Base-by-base conservation (phyloP, 2,888 invertebrate species). In the Cryptocephalus moraei region DNA sequence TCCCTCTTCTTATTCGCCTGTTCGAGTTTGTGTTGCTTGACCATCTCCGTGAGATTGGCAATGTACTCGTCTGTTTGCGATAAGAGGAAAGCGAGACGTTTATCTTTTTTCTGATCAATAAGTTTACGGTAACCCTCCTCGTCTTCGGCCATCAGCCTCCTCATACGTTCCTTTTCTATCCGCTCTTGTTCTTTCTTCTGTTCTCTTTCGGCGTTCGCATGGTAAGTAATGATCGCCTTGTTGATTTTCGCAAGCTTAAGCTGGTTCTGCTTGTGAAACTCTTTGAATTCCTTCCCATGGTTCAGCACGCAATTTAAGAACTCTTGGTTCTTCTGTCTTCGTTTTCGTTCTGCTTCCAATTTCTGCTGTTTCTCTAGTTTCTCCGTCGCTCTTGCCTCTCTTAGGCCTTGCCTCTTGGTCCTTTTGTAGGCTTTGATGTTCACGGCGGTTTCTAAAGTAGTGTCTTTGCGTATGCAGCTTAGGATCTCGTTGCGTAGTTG, bases 81-180 rank as follows among this genome's bases (percentile, higher is more conserved):
- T 43, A 99, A 77, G 45, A 99, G 78, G 81, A 96, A 97, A 43
- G 97, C 97, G 64, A 99, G 75, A 46, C 99, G 87, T 72, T 96
- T 95, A 75, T 99, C 99, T 80, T 99, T 99, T 82, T 99, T 99
- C 71, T 99, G 96, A 81, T 99, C 99, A 65, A 99, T 97, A 45
- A 99, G 82, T 70, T 97, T 97, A 56, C 99, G 81, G 75, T 99
- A 99, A 53, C 99, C 99, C 70, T 97, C 99, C 75, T 99, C 99
- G 73, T 99, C 99, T 71, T 99, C 99, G 33, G 96, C 94, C 97
- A 99, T 99, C 57, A 99, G 79, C 60, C 79, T 75, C 53, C 95
- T 80, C 94, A 99, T 95, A 80, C 99, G 91, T 71, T 97, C 96
- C 67, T 97, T 97, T 70, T 99, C 99, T 52, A 97, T 94, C 45